A percentile compares a stretch with the other conserved stretches of the same genome.
Conservation (phyloP, 2,888 invertebrate species). For the Drosophila robusta region DNA sequence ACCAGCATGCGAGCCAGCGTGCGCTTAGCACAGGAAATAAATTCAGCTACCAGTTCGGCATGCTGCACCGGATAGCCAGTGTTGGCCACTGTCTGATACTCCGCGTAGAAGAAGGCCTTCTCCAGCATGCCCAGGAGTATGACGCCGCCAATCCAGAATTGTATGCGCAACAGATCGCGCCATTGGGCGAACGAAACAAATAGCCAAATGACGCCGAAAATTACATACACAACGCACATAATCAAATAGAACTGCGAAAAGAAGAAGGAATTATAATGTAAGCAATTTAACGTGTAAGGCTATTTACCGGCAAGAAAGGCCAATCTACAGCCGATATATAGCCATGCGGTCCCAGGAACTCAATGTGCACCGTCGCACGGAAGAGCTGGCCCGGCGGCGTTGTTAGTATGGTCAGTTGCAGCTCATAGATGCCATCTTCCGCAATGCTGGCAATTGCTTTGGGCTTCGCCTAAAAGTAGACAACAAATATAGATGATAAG, state of each 20-base stretch:
- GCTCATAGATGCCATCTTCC: slow-evolving; percentile 90
- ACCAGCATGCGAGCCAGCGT: slow-evolving; percentile 96
- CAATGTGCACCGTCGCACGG: slow-evolving; percentile 88
- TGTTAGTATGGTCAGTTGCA: slow-evolving; percentile 86
- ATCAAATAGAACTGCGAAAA: slow-evolving; percentile 91
- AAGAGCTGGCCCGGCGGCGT: slow-evolving; percentile 85
- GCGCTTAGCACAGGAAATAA: slow-evolving; percentile 95
- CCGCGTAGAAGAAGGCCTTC: slow-evolving; percentile 95
- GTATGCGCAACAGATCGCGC: slow-evolving; percentile 95
- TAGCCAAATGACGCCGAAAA: slow-evolving; percentile 94
- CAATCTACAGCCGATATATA: slow-evolving; percentile 95
- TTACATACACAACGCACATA: slow-evolving; percentile 95
- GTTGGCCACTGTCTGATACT: slow-evolving; percentile 92
- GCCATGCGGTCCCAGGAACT: slow-evolving; percentile 91
- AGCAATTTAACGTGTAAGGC: not conserved
- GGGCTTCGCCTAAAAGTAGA: slow-evolving; percentile 74
- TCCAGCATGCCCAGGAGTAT: slow-evolving; percentile 94
- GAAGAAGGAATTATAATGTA: not conserved
- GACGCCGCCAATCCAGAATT: slow-evolving; percentile 98
- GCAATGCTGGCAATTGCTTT: slow-evolving; percentile 87
- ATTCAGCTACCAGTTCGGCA: slow-evolving; percentile 94
- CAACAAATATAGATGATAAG: not conserved
- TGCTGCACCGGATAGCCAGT: slow-evolving; percentile 88
- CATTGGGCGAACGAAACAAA: slow-evolving; percentile 93
- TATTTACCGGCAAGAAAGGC: slow-evolving; percentile 92